phyloP scores from a whole-genome alignment of 1,140 invertebrate genomes.

The Trigoniulus corallinus region DNA sequence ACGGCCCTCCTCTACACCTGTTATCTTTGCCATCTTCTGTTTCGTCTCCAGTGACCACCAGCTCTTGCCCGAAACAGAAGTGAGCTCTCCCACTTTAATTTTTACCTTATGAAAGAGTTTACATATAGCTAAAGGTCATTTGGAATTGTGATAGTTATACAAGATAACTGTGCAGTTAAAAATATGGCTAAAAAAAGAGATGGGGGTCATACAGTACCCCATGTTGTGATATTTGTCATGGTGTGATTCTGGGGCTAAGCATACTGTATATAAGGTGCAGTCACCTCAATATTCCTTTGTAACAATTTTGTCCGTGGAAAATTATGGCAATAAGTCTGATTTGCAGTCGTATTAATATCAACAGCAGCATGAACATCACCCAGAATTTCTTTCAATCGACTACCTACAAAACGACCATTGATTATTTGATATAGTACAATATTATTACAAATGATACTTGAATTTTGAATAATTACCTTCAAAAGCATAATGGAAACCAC shows the following conservation, averaged over 20 bases:
- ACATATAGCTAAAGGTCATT: too few relatives aligned
- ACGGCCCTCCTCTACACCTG: too few relatives aligned
- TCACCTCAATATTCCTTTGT: conserved; percentile 55
- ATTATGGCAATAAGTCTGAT: conserved; percentile 67
- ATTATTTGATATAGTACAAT: conserved; percentile 7
- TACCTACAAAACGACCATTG: conserved; percentile 42
- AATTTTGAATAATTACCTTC: conserved; percentile 39
- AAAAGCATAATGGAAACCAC: conserved; percentile 84
- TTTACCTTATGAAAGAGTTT: too few relatives aligned
- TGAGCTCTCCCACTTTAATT: too few relatives aligned
- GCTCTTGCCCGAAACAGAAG: too few relatives aligned
- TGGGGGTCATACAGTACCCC: too few relatives aligned
- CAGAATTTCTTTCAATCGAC: conserved; percentile 39
- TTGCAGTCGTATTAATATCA: conserved; percentile 80
- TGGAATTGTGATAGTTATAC: too few relatives aligned
- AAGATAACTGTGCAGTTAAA: too few relatives aligned
- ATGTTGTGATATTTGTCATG: neutral
- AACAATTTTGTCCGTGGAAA: conserved; percentile 46
- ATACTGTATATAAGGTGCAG: neutral
- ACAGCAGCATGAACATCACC: conserved; percentile 54
- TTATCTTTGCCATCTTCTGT: too few relatives aligned
- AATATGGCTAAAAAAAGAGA: too few relatives aligned
- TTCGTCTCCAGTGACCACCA: too few relatives aligned
- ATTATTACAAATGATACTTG: neutral
- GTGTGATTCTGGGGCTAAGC: neutral